Evolutionary conservation across 1,140 invertebrate genomes (phyloP).

Genomic region (Palaemon carinicauda): DNA sequence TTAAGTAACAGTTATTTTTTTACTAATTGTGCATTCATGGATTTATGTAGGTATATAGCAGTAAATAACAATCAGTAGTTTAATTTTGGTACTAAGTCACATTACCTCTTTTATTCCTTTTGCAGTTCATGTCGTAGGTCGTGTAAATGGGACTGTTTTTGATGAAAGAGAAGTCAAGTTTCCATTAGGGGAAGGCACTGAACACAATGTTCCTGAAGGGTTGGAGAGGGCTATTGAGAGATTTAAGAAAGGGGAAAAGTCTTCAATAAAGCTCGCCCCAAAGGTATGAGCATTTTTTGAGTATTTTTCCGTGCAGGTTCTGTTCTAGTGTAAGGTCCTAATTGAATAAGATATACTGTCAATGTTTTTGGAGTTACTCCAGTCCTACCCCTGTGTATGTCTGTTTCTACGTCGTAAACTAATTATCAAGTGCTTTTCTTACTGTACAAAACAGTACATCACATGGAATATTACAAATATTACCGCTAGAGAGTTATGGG

Average conservation of each 20-base stretch:
- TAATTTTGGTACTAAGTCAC: not conserved
- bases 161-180: constrained; percentile 83
- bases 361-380: too few relatives aligned
- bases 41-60: not conserved
- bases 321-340: not conserved
- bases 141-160: constrained; percentile 74
- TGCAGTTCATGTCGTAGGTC: constrained; percentile 82
- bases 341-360: too few relatives aligned
- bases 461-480: too few relatives aligned
- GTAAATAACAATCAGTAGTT: too few relatives aligned
- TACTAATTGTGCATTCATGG: not conserved
- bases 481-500: too few relatives aligned
- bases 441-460: too few relatives aligned
- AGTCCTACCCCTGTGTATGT: too few relatives aligned
- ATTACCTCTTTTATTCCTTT: constrained; percentile 19
- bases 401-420: too few relatives aligned
- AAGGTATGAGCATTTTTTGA: constrained; percentile 17
- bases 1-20: too few relatives aligned
- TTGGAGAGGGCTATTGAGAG: constrained; percentile 85
- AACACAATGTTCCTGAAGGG: constrained; percentile 79
- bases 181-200: constrained; percentile 84
- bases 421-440: too few relatives aligned
- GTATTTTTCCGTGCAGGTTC: too few relatives aligned
- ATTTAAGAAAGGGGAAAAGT: constrained; percentile 85
- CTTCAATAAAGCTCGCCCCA: constrained; percentile 77